Evolutionary conservation across 2,888 invertebrate species (phyloP), one percentile per base, ranked within the genome.

Genomic region (Acheta domesticus): DNA sequence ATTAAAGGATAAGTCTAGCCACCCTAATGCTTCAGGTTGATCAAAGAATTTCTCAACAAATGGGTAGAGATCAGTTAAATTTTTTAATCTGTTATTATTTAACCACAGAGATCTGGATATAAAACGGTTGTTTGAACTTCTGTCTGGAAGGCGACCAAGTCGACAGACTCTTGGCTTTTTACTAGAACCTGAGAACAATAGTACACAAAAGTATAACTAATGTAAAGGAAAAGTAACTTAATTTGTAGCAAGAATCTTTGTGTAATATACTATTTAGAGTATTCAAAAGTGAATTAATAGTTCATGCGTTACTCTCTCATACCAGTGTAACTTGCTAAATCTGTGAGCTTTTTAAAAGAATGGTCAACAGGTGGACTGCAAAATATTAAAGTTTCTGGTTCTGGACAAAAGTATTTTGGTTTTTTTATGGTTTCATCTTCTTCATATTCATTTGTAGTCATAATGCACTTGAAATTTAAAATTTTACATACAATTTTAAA

Each of bases 11-110:
- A 62, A 62, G 8, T 62, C 62, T n/a, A 62, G n/a, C 62, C 62
- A 62, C 12, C 14, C n/a, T 19, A 62, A n/a, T 19, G 62, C 62
- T 19, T 62, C 62, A 19, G 62, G 62, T 62, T 62, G 62, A n/a
- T 62, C 62, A 62, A 62, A 19, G 14, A 19, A n/a, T 8, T 62
- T 62, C n/a, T 62, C 62, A 62, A 62, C 62, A 62, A 62, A 62
- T 62, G 62, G 62, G 14, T 62, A 14, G 8, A 62, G 4, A 19
- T 62, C n/a, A 62, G 14, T n/a, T 8, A 62, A 62, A 62, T 62
- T n/a, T n/a, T 62, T 62, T n/a, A 62, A 62, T 62, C 16, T 62
- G n/a, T 62, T 62, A 62, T 62, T 62, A n/a, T 62, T n/a, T 62
- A 62, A 62, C 62, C 62, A 62, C 1, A 62, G 62, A 11, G 62